These are phyloP conservation scores for Melanostoma mellinum DNA, from an alignment of 2,888 invertebrate genomes.

Conservation along the genomic window DNA sequence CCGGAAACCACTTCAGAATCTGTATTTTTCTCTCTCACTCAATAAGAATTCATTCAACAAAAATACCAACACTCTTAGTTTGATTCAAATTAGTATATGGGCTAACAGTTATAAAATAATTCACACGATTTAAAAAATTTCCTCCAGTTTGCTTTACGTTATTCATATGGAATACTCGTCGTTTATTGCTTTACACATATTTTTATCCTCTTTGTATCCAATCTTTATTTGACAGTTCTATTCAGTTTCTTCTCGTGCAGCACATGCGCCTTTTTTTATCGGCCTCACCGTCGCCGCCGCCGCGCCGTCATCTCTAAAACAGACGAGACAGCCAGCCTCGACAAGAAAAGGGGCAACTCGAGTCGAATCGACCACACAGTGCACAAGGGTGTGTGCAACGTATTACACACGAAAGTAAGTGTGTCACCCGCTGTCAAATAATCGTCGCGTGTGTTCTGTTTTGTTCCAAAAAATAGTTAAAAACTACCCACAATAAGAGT, in stretches of 20 bases:
- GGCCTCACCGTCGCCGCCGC: conserved; percentile 24
- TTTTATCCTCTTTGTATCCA: conserved; percentile 27
- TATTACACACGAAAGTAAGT: conserved; percentile 59
- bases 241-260: conserved; percentile 30
- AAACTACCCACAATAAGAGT: conserved; percentile 1
- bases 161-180: neutral
- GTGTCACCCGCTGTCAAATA: conserved; percentile 66
- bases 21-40: no score
- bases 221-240: conserved; percentile 57
- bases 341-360: conserved; percentile 54
- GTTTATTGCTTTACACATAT: conserved; percentile 35
- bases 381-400: conserved; percentile 72
- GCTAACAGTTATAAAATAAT: no score
- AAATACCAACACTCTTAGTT: no score
- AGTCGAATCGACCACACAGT: conserved; percentile 58
- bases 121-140: no score
- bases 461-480: conserved; percentile 6
- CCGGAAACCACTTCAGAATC: no score
- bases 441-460: conserved; percentile 66
- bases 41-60: no score
- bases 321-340: conserved; percentile 54
- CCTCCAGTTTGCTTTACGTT: neutral
- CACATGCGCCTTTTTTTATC: conserved; percentile 58
- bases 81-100: no score
- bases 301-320: neutral